These are phyloP conservation scores for Hemitrygon akajei DNA, from an alignment of 2,797 vertebrate genomes.

Conservation along the genomic window DNA sequence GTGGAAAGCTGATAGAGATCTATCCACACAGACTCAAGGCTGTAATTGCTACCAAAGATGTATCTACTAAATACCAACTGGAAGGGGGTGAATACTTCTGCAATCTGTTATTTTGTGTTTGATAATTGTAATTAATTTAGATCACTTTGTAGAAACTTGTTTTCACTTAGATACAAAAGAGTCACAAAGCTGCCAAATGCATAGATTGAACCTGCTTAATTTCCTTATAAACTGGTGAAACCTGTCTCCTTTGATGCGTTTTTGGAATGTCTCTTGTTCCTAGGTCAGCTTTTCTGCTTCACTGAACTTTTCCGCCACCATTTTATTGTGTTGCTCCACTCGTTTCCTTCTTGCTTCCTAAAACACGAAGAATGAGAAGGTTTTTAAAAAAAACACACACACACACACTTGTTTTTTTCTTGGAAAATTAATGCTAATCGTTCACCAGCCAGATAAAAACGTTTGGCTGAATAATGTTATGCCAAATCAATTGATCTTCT, in stretches of 20 bases:
- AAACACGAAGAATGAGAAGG: conserved; percentile 35
- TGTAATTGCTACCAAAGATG: too few relatives aligned
- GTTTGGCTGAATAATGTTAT: neutral
- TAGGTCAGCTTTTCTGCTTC: conserved; percentile 38
- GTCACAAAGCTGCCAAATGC: too few relatives aligned
- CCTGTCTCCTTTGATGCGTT: neutral
- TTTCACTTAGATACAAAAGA: too few relatives aligned
- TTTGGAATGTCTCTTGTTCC: neutral
- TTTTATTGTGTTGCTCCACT: conserved; percentile 40
- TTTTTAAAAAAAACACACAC: neutral
- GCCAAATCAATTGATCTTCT: neutral
- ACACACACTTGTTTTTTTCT: neutral
- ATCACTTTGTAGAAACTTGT: too few relatives aligned
- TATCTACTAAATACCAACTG: too few relatives aligned
- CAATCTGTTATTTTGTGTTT: too few relatives aligned
- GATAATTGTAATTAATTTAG: too few relatives aligned
- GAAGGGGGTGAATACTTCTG: too few relatives aligned
- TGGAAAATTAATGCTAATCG: neutral
- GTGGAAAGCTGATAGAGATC: too few relatives aligned
- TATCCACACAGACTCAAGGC: too few relatives aligned
- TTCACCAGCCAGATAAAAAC: neutral
- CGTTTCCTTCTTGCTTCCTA: conserved; percentile 42
- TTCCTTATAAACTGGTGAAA: conserved; percentile 19
- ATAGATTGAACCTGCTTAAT: neutral
- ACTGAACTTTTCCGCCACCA: conserved; percentile 40